A percentile compares a stretch with the other conserved stretches of the same genome.
phyloP scores from a whole-genome alignment of 2,888 invertebrate species.

The Acleris cristana region DNA sequence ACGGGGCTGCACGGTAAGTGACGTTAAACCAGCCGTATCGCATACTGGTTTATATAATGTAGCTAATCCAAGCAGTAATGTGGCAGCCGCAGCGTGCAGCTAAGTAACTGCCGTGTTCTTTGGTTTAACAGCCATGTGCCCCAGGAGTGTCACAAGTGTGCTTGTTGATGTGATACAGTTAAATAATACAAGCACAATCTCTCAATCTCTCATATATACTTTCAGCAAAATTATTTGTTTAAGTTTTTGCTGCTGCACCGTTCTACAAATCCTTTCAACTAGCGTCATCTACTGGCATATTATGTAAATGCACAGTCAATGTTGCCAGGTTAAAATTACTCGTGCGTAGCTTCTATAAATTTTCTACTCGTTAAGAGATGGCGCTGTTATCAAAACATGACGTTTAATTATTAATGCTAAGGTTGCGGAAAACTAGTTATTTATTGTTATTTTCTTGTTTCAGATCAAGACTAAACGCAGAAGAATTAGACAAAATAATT shows the following conservation, averaged over 20 bases:
- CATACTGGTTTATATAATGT: too few species aligned
- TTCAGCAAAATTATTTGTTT: too few species aligned
- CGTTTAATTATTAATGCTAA: too few species aligned
- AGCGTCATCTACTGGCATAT: constrained; percentile 7
- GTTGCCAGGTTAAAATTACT: constrained; percentile 8
- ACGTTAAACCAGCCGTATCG: too few species aligned
- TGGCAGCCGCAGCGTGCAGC: constrained; percentile 86
- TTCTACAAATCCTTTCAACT: not conserved
- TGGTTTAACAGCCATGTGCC: constrained; percentile 86
- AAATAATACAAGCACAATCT: too few species aligned
- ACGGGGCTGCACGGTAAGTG: too few species aligned
- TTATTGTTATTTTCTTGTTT: constrained; percentile 44
- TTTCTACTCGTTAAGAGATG: constrained; percentile 24
- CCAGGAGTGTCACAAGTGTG: constrained; percentile 53
- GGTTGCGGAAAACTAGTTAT: not conserved
- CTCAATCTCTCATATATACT: too few species aligned
- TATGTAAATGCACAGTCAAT: not conserved
- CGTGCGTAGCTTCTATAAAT: not conserved
- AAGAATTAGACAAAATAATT: constrained; percentile 7
- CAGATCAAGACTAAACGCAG: constrained; percentile 63
- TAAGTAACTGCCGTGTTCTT: constrained; percentile 81
- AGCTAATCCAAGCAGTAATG: constrained; percentile 73
- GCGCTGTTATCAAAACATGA: constrained; percentile 11
- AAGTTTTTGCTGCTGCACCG: too few species aligned
- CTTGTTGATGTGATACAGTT: too few species aligned